A percentile compares a stretch with the other conserved stretches of the same genome.
Evolutionary conservation across 1,140 invertebrate species (phyloP).

Genomic region (Halesus radiatus): DNA sequence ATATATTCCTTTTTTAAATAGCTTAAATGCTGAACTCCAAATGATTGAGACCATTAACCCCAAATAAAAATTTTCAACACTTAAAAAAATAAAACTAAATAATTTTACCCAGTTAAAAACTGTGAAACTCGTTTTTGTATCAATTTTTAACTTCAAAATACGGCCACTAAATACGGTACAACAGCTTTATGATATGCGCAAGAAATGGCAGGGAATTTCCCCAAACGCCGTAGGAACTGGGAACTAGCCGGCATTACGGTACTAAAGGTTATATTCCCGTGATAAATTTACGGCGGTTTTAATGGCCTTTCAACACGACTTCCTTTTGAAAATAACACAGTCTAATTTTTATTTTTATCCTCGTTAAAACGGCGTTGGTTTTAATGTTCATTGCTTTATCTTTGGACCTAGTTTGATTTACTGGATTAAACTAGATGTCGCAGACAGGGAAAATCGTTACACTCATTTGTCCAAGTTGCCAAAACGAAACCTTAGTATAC

Average conservation of each 20-base stretch:
- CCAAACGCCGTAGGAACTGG: neutral
- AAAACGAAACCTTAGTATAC: too few species aligned
- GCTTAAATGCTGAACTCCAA: too few species aligned
- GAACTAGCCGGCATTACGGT: neutral
- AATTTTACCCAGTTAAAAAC: too few species aligned
- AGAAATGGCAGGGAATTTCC: neutral
- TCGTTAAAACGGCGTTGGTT: slow-evolving; percentile 4
- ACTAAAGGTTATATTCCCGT: slow-evolving; percentile 19
- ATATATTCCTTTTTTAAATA: too few species aligned
- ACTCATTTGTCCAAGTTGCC: slow-evolving; percentile 2
- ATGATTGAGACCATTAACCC: too few species aligned
- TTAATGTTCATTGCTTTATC: slow-evolving; percentile 6
- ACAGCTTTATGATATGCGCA: neutral
- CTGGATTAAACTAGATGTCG: slow-evolving; percentile 1
- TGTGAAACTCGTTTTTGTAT: too few species aligned
- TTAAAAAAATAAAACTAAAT: too few species aligned
- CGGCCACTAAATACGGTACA: too few species aligned
- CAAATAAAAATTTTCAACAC: too few species aligned
- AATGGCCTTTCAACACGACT: slow-evolving; percentile 27
- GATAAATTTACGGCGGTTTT: neutral
- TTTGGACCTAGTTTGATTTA: neutral
- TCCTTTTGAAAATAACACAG: slow-evolving; percentile 31
- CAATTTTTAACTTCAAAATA: neutral
- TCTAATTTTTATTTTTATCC: slow-evolving; percentile 16
- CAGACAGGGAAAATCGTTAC: neutral